Conservation (phyloP, 2,113 vertebrate species). For the Periophthalmodon schlosseri region DNA sequence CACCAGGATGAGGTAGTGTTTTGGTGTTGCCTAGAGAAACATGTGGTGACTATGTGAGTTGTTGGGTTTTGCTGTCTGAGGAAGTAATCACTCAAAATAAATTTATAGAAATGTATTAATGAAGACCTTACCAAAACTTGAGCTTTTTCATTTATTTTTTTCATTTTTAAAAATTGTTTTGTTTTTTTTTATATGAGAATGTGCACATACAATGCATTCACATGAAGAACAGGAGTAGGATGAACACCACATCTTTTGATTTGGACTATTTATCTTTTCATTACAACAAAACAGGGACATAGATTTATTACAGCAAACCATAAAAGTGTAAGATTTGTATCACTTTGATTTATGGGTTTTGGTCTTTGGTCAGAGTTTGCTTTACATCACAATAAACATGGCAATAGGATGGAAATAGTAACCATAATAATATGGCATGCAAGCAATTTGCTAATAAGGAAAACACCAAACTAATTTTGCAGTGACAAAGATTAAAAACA, state of each 20-base stretch:
- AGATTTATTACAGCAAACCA: background rate
- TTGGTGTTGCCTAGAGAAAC: constrained; percentile 27
- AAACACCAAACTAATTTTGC: too few relatives aligned
- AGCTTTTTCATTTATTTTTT: background rate
- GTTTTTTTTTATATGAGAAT: too few relatives aligned
- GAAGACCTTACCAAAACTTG: background rate
- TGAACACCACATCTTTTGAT: too few relatives aligned
- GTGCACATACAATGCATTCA: too few relatives aligned
- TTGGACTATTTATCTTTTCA: too few relatives aligned
- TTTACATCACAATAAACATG: background rate
- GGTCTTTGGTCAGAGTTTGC: background rate
- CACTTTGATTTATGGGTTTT: background rate
- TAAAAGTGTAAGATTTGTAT: background rate
- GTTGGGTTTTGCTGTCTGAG: constrained; percentile 36
- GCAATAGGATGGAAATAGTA: background rate
- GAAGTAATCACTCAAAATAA: constrained; percentile 37
- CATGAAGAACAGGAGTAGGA: too few relatives aligned
- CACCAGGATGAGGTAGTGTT: constrained; percentile 28
- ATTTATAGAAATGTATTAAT: constrained; percentile 29
- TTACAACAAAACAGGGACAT: background rate
- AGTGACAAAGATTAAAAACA: too few relatives aligned
- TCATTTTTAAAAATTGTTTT: too few relatives aligned
- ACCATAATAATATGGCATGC: background rate
- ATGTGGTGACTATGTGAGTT: constrained; percentile 35
- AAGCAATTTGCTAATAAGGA: too few relatives aligned